Evolutionary conservation across 2,113 vertebrate genomes (phyloP).

Genomic region (Phrynosoma platyrhinos): DNA sequence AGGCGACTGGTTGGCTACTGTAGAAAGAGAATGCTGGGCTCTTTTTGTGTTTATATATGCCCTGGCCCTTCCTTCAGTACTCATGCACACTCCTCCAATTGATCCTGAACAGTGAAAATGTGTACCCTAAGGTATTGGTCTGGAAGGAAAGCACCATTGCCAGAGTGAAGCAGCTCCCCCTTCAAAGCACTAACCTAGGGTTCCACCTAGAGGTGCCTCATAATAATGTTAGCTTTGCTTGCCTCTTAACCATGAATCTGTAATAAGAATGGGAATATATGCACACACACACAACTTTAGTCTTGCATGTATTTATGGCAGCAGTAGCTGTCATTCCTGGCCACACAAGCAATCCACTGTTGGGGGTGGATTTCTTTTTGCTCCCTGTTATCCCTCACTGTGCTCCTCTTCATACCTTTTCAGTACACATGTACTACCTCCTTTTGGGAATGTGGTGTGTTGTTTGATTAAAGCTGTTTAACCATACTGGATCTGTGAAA

Average conservation of each 20-base stretch:
- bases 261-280: too few relatives aligned
- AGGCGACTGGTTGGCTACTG: neutral
- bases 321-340: neutral
- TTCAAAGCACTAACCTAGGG: conserved; percentile 5
- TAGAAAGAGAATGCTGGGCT: neutral
- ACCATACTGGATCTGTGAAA: neutral
- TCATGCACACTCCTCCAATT: neutral
- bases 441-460: neutral
- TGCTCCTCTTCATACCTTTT: neutral
- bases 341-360: too few relatives aligned
- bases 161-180: neutral
- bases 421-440: neutral
- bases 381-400: neutral
- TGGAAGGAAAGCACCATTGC: neutral
- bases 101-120: neutral
- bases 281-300: neutral
- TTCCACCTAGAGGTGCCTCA: neutral
- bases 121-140: neutral
- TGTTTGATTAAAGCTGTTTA: neutral
- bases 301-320: neutral
- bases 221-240: neutral
- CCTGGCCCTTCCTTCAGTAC: neutral
- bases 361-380: neutral
- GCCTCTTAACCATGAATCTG: neutral
- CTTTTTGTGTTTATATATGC: neutral